Evolutionary conservation across 2,888 invertebrate genomes (phyloP).

Genomic region (Luperina nickerlii): DNA sequence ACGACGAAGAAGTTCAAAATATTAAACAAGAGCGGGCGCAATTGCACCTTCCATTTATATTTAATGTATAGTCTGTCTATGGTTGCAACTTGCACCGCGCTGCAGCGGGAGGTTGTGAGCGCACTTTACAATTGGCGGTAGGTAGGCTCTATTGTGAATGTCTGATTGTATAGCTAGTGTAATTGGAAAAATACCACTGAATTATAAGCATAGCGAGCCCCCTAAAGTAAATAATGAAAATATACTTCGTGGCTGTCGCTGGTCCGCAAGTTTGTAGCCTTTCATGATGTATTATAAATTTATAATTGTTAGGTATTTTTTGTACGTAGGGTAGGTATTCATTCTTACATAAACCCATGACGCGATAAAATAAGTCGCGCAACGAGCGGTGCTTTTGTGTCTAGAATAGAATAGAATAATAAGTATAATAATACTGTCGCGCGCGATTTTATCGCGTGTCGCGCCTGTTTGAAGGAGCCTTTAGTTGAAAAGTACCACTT

Average conservation of each 20-base stretch:
- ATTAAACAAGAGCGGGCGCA: slow-evolving; percentile 44
- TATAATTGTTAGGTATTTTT: neutral
- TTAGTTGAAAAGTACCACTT: neutral
- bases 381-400: too few species aligned
- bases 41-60: slow-evolving; percentile 7
- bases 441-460: too few species aligned
- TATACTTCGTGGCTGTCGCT: neutral
- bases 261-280: too few species aligned
- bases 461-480: too few species aligned
- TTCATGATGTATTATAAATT: neutral
- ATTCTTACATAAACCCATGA: neutral
- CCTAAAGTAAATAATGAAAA: neutral
- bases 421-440: too few species aligned
- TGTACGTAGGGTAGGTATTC: neutral
- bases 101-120: neutral
- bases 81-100: slow-evolving; percentile 9
- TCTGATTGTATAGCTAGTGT: neutral
- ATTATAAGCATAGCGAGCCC: neutral
- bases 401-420: too few species aligned
- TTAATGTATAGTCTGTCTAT: too few species aligned
- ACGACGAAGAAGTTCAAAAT: slow-evolving; percentile 80
- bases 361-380: too few species aligned
- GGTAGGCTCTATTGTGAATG: neutral
- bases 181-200: neutral
- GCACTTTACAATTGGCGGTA: slow-evolving; percentile 4